Evolutionary conservation across 2,113 vertebrate genomes (phyloP).

Genomic region (Clarias batrachus): DNA sequence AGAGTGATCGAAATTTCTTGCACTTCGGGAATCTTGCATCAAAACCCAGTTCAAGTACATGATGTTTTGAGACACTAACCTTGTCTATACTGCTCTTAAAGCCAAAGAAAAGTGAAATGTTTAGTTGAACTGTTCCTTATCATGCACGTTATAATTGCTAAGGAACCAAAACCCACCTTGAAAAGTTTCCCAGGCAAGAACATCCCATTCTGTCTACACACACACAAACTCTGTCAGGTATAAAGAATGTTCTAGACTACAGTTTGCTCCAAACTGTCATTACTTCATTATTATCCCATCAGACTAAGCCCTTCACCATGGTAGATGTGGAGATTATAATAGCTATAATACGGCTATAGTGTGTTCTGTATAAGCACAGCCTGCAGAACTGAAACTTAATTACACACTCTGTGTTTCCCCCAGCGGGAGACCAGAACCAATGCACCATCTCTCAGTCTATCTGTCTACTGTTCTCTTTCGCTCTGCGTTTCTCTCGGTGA

Average conservation of each 20-base stretch:
- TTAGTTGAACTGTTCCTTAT: background rate
- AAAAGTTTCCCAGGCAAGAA: background rate
- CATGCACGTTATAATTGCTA: background rate
- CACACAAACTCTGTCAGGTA: background rate
- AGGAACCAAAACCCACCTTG: background rate
- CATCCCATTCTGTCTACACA: background rate
- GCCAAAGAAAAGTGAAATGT: background rate
- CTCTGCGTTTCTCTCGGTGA: background rate
- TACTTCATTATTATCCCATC: constrained; percentile 30
- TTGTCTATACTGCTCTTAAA: background rate
- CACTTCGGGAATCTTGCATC: too few species aligned
- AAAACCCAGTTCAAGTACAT: background rate
- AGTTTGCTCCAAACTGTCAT: constrained; percentile 16
- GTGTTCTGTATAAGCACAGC: constrained; percentile 24
- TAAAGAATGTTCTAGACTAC: background rate
- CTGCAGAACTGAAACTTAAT: constrained; percentile 44
- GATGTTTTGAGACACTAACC: background rate
- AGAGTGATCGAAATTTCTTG: too few species aligned
- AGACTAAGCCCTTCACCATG: background rate
- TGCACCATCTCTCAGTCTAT: constrained; percentile 14
- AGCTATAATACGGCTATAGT: constrained; percentile 27
- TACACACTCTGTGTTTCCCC: constrained; percentile 27
- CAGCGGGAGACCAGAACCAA: constrained; percentile 12
- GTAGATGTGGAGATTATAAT: constrained; percentile 14
- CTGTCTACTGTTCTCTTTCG: background rate